Base-by-base conservation (phyloP, 2,888 invertebrate species). In the Operophtera brumata region DNA sequence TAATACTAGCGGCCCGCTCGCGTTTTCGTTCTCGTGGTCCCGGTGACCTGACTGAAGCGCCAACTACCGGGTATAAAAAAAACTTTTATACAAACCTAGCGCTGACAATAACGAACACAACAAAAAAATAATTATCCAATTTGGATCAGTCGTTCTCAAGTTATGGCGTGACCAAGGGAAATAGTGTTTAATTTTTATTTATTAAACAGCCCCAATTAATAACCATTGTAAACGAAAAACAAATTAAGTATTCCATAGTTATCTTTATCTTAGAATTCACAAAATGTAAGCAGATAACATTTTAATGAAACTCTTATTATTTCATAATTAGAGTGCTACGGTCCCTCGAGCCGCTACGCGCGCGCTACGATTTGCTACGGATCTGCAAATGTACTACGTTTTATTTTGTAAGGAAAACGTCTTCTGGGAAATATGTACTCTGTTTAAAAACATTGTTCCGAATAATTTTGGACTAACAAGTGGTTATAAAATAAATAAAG, bases 281-380 rank as follows among this genome's bases (percentile, higher is more conserved):
- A 11, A 11, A 34, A 34, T 11, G n/a, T 34, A 34, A 34, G 14
- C 14, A 35, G 1, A 35, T 6, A 35, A 35, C n/a, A 25, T 39
- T 39, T 39, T 20, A 20, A 20, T 39, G 0, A 39, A 39, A 39
- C 20, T 6, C 0, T 11, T 6, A 13, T 36, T 8, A 13, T 36
- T 36, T 13, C 11, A 13, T 36, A n/a, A 36, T 13, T 3, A 13
- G 13, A 36, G 13, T 13, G 34, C n/a, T n/a, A 34, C 34, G 34
- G 35, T 36, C 36, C 28, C 30, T 47, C 5, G 25, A 41, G 6
- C 9, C n/a, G 34, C 40, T 51, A 51, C 40, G 51, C 30, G 28
- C 7, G 32, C 20, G 32, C 44, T 50, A 50, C 44, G 44, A 26
- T 4, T 12, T 35, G 45, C 51, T 35, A 45, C 40, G 37, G 20